Conservation (phyloP, 2,797 vertebrate genomes). For the Bryconaethiops microstoma region DNA sequence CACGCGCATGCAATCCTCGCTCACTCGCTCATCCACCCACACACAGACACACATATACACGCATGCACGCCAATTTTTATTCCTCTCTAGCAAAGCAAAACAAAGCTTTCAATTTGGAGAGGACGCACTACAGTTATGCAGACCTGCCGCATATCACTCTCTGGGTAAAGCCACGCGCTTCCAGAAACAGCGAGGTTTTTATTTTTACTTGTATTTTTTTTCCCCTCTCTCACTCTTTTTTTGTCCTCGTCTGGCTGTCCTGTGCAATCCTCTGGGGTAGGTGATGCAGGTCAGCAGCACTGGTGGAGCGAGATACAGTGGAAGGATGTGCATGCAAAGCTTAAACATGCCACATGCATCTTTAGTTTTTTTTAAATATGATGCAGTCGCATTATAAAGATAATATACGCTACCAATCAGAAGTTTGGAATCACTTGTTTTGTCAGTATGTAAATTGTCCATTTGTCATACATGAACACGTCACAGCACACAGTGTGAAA, state of each 20-base stretch:
- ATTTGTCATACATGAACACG: too few species aligned
- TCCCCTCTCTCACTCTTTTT: too few species aligned
- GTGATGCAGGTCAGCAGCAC: slow-evolving; percentile 1
- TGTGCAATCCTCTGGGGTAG: slow-evolving; percentile 11
- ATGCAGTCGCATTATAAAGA: too few species aligned
- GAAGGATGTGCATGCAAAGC: neutral
- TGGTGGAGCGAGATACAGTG: neutral
- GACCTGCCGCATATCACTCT: neutral
- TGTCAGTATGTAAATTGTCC: too few species aligned
- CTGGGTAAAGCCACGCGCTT: neutral
- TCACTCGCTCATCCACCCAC: neutral
- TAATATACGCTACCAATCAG: too few species aligned
- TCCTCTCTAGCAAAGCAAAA: slow-evolving; percentile 6
- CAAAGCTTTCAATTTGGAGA: slow-evolving; percentile 16
- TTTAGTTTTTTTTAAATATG: neutral
- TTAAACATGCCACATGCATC: neutral
- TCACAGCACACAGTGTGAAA: too few species aligned
- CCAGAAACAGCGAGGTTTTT: neutral
- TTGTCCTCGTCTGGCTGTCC: neutral
- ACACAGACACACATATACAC: neutral
- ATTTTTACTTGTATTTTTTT: slow-evolving; percentile 1
- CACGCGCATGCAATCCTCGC: neutral
- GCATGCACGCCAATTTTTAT: neutral
- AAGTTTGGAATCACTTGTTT: too few species aligned
- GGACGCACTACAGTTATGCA: neutral